These are phyloP conservation scores for Corythoichthys haematopterus DNA, from an alignment of 2,113 vertebrate genomes.

Conservation along the genomic window DNA sequence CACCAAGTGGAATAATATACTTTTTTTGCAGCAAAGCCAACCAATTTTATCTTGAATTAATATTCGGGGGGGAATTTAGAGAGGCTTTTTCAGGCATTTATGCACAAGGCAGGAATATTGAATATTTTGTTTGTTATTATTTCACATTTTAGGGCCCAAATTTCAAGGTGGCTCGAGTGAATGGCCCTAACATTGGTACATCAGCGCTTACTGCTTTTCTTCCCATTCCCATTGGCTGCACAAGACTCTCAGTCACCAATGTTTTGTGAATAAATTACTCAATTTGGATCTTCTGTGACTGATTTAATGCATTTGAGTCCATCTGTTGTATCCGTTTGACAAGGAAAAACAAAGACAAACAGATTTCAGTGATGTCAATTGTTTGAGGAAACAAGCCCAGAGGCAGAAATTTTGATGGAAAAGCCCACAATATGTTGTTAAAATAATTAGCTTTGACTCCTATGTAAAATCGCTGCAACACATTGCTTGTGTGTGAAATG, in stretches of 20 bases:
- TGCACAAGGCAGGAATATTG: background rate
- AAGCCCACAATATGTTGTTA: background rate
- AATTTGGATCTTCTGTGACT: background rate
- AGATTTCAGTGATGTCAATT: constrained; percentile 17
- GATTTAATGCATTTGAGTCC: background rate
- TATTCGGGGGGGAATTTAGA: background rate
- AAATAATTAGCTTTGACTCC: background rate
- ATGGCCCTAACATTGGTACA: no score
- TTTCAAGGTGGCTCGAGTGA: no score
- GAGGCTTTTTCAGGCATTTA: background rate
- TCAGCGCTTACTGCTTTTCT: no score
- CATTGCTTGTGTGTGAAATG: constrained; percentile 11
- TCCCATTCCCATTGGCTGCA: no score
- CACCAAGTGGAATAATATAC: background rate
- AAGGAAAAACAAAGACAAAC: constrained; percentile 2
- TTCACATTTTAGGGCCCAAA: background rate
- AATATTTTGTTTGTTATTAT: background rate
- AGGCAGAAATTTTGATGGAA: background rate
- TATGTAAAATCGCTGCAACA: background rate
- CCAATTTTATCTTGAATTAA: background rate
- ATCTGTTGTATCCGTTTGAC: background rate
- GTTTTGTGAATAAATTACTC: background rate
- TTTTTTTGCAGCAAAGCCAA: background rate
- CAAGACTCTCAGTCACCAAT: no score
- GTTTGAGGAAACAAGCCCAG: background rate